A percentile compares a stretch with the other conserved stretches of the same genome.
These are phyloP conservation scores for Girardia tigrina DNA, from an alignment of 2,888 invertebrate species.

Conservation along the genomic window DNA sequence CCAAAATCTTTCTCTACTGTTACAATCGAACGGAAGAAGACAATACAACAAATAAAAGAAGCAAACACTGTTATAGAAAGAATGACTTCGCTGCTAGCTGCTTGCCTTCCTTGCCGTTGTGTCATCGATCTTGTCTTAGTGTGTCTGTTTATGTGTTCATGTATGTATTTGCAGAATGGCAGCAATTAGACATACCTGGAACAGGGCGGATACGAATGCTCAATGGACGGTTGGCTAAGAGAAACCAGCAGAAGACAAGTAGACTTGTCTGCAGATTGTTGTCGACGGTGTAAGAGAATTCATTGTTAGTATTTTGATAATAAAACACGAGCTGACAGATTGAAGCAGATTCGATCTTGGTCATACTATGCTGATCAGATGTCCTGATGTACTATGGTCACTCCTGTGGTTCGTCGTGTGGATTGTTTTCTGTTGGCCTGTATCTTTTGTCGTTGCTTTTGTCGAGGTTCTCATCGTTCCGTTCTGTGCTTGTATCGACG, in stretches of 20 bases:
- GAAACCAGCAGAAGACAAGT: not conserved
- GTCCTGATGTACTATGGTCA: conserved; percentile 8
- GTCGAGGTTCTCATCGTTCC: not conserved
- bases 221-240: not conserved
- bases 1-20: no score
- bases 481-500: not conserved
- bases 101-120: no score
- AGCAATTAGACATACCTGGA: not conserved
- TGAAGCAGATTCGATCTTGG: not conserved
- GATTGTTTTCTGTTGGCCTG: conserved; percentile 3
- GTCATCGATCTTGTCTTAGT: not conserved
- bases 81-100: no score
- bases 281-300: not conserved
- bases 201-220: not conserved
- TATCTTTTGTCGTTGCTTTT: conserved; percentile 7
- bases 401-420: not conserved
- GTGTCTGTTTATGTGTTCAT: not conserved
- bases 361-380: conserved; percentile 1
- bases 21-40: no score
- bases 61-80: no score
- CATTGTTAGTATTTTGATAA: not conserved
- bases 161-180: no score
- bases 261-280: not conserved
- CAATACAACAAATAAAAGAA: no score
- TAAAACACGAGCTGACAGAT: not conserved